phyloP scores from a whole-genome alignment of 2,888 invertebrate species.

The Masnerella sp. region DNA sequence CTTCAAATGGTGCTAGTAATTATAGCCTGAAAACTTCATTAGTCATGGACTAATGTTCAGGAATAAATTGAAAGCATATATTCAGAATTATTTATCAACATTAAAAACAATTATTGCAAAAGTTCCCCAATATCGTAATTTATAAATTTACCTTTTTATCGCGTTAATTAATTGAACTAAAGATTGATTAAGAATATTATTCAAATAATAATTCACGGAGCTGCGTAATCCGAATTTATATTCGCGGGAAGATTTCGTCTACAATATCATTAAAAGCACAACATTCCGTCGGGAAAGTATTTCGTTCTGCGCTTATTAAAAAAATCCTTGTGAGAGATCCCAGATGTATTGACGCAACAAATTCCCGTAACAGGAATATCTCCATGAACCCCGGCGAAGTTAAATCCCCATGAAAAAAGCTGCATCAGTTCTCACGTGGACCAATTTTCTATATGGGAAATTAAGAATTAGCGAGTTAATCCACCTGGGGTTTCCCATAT shows the following conservation, averaged over 20 bases:
- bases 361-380: conserved; percentile 48
- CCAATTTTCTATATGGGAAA: conserved; percentile 53
- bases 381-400: conserved; percentile 19
- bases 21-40: conserved; percentile 16
- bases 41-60: too few species aligned
- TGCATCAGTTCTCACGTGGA: conserved; percentile 51
- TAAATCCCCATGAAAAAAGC: conserved; percentile 56
- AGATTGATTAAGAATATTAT: too few species aligned
- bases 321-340: conserved; percentile 52
- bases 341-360: conserved; percentile 44
- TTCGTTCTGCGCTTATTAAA: too few species aligned
- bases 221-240: too few species aligned
- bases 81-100: background rate
- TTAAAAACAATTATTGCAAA: too few species aligned
- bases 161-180: too few species aligned
- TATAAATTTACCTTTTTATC: too few species aligned
- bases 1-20: conserved; percentile 15
- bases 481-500: conserved; percentile 50
- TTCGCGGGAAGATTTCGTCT: background rate
- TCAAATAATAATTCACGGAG: too few species aligned
- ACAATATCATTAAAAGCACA: background rate
- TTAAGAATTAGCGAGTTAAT: conserved; percentile 48
- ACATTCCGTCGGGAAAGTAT: too few species aligned
- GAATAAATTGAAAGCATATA: too few species aligned
- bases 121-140: too few species aligned